Evolutionary conservation across 2,797 vertebrate species (phyloP), one percentile per base, ranked within the genome.

Genomic region (Gobionotothen gibberifrons): DNA sequence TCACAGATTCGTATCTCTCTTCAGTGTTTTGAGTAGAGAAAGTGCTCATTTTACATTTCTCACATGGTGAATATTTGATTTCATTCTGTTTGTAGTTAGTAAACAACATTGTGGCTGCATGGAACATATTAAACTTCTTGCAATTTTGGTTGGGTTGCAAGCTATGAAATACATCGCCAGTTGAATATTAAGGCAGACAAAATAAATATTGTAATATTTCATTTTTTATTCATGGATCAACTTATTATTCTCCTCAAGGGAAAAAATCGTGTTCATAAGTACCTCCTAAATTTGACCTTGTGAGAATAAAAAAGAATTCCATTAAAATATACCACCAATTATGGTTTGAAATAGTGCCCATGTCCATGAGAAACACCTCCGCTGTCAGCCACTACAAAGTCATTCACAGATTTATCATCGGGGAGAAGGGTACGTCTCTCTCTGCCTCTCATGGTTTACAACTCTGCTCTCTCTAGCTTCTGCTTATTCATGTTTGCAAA

Each of bases 321-420:
- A 76, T 87, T 69, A 74, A 78, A 75, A 79, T 90, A 87, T 83
- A 89, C 78, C 59, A 66, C 62, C 81, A 87, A 85, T 87, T 84
- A 85, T 39, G 46, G 51, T 66, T 82, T 76, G 70, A 89, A 83
- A 78, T 78, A 51, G 32, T 59, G 55, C 62, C 67, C 73, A 46
- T 82, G 78, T 84, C 57, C 52, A 74, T 78, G 83, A 89, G 54
- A 85, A 87, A 87, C 81, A 79, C 80, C 69, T 56, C 55, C 0
- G 46, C 67, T 77, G 75, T 84, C 83, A 77, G 59, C 22, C 3
- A 70, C 80, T 67, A 72, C 76, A 84, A 85, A 83, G 81, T 84
- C 81, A 72, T 73, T 72, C 59, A 60, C 58, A 66, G 64, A 86
- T 89, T 89, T 85, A 88, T 73, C 68, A 60, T 75, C 73, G 56